phyloP scores from a whole-genome alignment of 2,888 invertebrate genomes.

The Tolmerus cingulatus region DNA sequence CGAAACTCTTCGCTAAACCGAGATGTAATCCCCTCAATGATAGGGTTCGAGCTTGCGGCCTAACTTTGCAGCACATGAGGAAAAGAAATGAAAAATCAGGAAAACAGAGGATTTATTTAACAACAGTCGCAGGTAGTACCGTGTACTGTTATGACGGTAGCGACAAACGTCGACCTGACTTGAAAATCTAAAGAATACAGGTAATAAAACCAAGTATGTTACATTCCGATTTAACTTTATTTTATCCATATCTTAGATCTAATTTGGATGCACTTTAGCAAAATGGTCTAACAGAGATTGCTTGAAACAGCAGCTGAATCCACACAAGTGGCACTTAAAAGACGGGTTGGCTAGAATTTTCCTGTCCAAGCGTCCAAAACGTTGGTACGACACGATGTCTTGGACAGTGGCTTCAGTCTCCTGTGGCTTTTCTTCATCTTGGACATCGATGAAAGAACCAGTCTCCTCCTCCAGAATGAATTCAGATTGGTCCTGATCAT shows the following conservation, averaged over 20 bases:
- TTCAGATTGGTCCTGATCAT: background rate
- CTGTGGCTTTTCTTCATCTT: background rate
- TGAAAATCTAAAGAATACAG: background rate
- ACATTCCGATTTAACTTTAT: background rate
- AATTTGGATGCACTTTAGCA: constrained; percentile 54
- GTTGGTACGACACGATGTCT: constrained; percentile 55
- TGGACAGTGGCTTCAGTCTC: background rate
- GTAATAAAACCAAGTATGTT: constrained; percentile 3
- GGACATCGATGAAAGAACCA: background rate
- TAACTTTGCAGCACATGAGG: background rate
- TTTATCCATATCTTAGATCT: background rate
- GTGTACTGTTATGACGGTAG: constrained; percentile 64
- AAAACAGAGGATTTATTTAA: background rate
- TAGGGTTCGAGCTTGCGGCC: background rate
- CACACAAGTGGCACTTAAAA: constrained; percentile 57
- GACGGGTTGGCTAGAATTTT: constrained; percentile 51
- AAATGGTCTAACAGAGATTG: constrained; percentile 55
- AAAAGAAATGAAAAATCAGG: background rate
- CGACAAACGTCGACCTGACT: constrained; percentile 61
- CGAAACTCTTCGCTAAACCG: background rate
- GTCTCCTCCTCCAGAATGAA: background rate
- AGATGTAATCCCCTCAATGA: background rate
- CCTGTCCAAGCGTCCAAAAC: constrained; percentile 54
- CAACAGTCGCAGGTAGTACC: constrained; percentile 64
- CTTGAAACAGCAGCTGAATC: constrained; percentile 55